phyloP scores from a whole-genome alignment of 2,888 invertebrate species.

The Agonum fuliginosum region DNA sequence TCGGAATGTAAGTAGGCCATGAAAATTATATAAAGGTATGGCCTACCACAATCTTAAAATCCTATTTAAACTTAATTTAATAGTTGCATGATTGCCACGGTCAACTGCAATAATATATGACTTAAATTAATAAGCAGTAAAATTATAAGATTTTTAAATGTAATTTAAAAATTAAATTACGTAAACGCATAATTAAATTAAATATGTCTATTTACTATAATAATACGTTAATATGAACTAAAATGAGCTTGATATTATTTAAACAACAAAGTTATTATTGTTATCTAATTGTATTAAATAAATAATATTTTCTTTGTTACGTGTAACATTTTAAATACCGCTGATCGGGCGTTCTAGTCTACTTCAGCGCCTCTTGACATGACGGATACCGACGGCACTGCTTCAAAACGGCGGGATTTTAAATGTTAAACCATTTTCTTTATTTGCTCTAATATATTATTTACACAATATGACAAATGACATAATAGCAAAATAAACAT shows the following conservation, averaged over 20 bases:
- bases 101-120: background rate
- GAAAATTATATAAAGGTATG: too few relatives aligned
- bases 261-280: background rate
- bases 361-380: slow-evolving; percentile 27
- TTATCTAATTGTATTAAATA: slow-evolving; percentile 6
- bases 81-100: too few relatives aligned
- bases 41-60: background rate
- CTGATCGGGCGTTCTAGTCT: slow-evolving; percentile 18
- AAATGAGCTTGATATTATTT: background rate
- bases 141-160: background rate
- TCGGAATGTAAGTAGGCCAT: background rate
- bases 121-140: background rate
- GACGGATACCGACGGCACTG: slow-evolving; percentile 35
- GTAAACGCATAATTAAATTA: background rate
- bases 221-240: background rate
- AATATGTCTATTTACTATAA: background rate
- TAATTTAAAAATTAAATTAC: background rate
- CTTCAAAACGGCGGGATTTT: slow-evolving; percentile 28
- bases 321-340: slow-evolving; percentile 52
- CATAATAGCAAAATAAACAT: background rate
- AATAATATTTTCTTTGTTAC: slow-evolving; percentile 42
- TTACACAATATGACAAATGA: background rate
- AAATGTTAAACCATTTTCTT: background rate
- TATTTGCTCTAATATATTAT: slow-evolving; percentile 4
- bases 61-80: background rate